A percentile compares a stretch with the other conserved stretches of the same genome.
phyloP scores from a whole-genome alignment of 2,113 vertebrate species.

The Chionomys nivalis region DNA sequence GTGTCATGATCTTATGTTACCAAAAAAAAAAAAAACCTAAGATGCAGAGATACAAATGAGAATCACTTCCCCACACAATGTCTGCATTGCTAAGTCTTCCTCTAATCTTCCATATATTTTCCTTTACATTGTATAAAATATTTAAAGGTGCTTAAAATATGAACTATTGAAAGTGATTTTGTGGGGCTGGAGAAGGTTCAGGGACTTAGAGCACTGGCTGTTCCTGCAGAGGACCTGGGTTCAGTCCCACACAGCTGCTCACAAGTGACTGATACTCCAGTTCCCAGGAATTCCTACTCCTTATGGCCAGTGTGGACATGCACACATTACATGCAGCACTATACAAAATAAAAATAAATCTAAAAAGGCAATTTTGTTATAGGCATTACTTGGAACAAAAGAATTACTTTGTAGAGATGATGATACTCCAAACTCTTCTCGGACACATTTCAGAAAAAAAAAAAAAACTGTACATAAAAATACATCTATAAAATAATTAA shows the following conservation, averaged over 20 bases:
- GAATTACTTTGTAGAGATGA: constrained; percentile 43
- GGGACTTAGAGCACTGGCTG: neutral
- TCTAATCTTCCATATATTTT: neutral
- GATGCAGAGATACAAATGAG: constrained; percentile 28
- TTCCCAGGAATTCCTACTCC: neutral
- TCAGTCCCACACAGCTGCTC: neutral
- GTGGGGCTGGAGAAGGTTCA: neutral
- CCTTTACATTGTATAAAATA: neutral
- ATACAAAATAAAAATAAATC: neutral
- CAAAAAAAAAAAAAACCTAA: neutral
- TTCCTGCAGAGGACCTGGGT: neutral
- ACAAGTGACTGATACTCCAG: too few relatives aligned
- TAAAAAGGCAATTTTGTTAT: neutral
- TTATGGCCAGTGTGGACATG: neutral
- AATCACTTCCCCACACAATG: constrained; percentile 32
- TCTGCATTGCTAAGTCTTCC: constrained; percentile 11
- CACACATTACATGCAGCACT: neutral
- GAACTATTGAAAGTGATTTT: neutral
- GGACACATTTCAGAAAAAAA: constrained; percentile 54
- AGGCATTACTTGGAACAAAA: constrained; percentile 37
- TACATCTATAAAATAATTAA: constrained; percentile 1
- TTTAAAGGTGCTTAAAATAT: neutral
- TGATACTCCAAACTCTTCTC: constrained; percentile 29
- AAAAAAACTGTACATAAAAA: constrained; percentile 34
- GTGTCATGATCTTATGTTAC: neutral